Evolutionary conservation across 2,888 invertebrate genomes (phyloP), one percentile per base, ranked within the genome.

Genomic region (Zeuzera pyrina): DNA sequence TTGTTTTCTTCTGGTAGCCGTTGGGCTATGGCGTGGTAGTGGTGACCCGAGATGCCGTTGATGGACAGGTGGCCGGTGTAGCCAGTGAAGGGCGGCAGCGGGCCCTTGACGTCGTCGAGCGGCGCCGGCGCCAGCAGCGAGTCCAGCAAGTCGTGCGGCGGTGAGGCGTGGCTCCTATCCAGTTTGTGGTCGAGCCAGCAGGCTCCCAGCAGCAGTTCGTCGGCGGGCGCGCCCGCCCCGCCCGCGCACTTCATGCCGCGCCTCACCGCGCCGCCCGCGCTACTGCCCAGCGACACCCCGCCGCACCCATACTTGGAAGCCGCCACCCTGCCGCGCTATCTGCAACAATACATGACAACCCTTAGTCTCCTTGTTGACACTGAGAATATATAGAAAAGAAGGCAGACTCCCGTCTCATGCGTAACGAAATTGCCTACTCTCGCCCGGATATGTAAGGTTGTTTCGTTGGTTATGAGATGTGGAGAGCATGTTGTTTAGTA

Each of bases 41-140:
- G 94, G 62, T 93, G 93, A 1, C 94, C 94, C 31, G 92, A 91
- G 53, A 94, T 93, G 33, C 93, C 93, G 72, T 94, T 94, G 67
- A 94, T 94, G 48, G 92, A 92, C 38, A 94, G 78, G 54, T 94
- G 92, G 1, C 92, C 92, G 11, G 94, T 93, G 72, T 93, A 93
- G 15, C 91, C 91, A 26, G 93, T 92, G 68, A 94, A 94, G 3
- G 95, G 94, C 3, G 94, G 94, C 47, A 95, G 79, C 6, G 81
- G 79, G n/a, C n/a, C n/a, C 61, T 94, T 95, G 41, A 94, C 84
- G 58, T 95, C 95, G 19, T 94, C 92, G 40, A 94, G 84, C 30
- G 88, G 89, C 27, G 88, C 85, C 23, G 87, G 87, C 24, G 86
- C 84, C 24, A 88, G 87, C 15, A 86, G 79, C 12, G 88, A 90